phyloP scores from a whole-genome alignment of 2,797 vertebrate species.

The Onychomys leucogaster region DNA sequence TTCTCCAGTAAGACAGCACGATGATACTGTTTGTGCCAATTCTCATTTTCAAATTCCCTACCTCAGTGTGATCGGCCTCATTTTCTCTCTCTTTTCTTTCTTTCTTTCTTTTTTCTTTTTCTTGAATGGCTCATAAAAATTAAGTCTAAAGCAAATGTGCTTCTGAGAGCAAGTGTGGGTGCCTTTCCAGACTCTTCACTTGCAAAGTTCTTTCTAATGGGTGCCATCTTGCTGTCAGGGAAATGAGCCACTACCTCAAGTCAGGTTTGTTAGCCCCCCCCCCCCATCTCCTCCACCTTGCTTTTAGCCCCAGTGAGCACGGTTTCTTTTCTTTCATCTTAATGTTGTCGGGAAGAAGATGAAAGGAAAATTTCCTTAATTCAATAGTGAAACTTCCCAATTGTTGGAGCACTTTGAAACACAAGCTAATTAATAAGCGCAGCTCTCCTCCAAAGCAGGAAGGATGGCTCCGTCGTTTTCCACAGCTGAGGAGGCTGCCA shows the following conservation, averaged over 20 bases:
- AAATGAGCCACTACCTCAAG: constrained; percentile 74
- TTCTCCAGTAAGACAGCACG: constrained; percentile 21
- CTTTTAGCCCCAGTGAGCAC: constrained; percentile 74
- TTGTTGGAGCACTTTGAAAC: constrained; percentile 77
- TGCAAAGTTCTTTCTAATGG: constrained; percentile 63
- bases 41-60: constrained; percentile 48
- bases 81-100: neutral
- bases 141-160: constrained; percentile 65
- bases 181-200: constrained; percentile 69
- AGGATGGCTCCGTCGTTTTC: constrained; percentile 60
- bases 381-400: constrained; percentile 75
- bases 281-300: constrained; percentile 70
- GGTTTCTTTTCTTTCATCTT: constrained; percentile 75
- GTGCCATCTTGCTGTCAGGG: neutral
- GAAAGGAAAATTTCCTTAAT: constrained; percentile 74
- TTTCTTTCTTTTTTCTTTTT: neutral
- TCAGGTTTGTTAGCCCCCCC: constrained; percentile 60
- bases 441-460: constrained; percentile 48
- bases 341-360: constrained; percentile 60
- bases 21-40: neutral
- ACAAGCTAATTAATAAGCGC: constrained; percentile 81
- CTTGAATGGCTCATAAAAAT: constrained; percentile 76
- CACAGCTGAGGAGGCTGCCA: constrained; percentile 77
- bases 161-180: constrained; percentile 65
- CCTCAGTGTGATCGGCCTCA: neutral